Evolutionary conservation across 2,888 invertebrate genomes (phyloP), one percentile per base, ranked within the genome.

Genomic region (Cataglyphis livida): DNA sequence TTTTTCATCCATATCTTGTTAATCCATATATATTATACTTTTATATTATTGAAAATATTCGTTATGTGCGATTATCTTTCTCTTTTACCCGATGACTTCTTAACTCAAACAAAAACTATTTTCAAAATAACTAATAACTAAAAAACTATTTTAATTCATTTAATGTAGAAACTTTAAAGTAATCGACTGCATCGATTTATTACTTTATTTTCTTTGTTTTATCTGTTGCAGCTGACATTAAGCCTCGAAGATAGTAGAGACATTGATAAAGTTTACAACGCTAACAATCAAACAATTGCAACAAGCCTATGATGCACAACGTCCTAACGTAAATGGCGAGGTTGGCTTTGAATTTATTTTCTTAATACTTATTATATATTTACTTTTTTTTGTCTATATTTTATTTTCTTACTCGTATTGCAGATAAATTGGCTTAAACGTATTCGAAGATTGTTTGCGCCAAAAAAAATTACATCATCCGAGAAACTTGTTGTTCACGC

Each of bases 221-320:
- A 71, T 57, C 15, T 21, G 1, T 25, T 0, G 9, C 70, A 70
- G 57, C 38, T 57, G 15, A 57, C 57, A 18, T 2, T 51, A 12
- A 38, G 0, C 1, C 15, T 25, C 25, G 18, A 38, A 41, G 25
- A 25, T 25, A 12, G 38, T 25, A 71, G 25, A 25, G 25, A 71
- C 18, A 9, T 59, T 3, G 38, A 57, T 3, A 3, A 71, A 18
- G 9, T 12, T 18, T 57, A 57, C 18, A 71, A 54, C 3, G 2
- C 35, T 70, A 70, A 70, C 70, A 9, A 70, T 70, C 0, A 0
- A 57, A 38, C 4, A 70, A 57, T 70, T 70, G 18, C 70, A 54
- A 32, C 15, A 25, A 4, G 35, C 21, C 0, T 70, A 70, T 4
- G 70, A 70, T 15, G 12, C 9, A 2, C 70, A 70, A 57, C 21